Percentiles rank a stretch among this genome's conserved stretches.
Evolutionary conservation across 2,888 invertebrate genomes (phyloP).

Genomic region (Drosophila sordidula): DNA sequence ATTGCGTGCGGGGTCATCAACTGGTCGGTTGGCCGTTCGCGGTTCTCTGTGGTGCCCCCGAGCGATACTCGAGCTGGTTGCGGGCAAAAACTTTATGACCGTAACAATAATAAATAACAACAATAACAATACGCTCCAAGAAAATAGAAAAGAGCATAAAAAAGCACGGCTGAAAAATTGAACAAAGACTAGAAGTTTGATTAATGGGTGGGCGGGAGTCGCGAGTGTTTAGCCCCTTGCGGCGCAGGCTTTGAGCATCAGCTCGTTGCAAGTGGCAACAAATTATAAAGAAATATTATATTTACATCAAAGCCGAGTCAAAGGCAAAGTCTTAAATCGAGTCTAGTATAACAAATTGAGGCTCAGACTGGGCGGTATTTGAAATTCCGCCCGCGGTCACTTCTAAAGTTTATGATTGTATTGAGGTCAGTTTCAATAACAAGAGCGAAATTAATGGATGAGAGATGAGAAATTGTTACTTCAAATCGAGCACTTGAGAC

Average conservation of each 20-base stretch:
- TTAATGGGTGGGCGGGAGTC: conserved; percentile 41
- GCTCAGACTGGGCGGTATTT: conserved; percentile 2
- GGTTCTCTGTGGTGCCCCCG: conserved; percentile 1
- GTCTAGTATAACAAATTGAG: conserved; percentile 24
- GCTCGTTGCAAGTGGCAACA: conserved; percentile 22
- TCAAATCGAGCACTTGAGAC: conserved; percentile 14
- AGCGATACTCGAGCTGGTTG: conserved; percentile 15
- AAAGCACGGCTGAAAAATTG: conserved; percentile 31
- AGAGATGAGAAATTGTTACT: conserved; percentile 28
- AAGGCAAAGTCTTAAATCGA: conserved; percentile 21
- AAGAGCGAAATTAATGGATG: conserved; percentile 24
- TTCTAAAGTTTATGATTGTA: conserved; percentile 16
- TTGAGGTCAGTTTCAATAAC: conserved; percentile 39
- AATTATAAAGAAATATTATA: conserved; percentile 29
- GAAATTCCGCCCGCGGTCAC: conserved; percentile 17
- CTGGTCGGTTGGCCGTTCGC: conserved; percentile 17
- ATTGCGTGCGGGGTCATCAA: conserved; percentile 61
- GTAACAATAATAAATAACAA: conserved; percentile 56
- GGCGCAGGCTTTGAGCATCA: conserved; percentile 28
- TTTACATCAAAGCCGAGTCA: conserved; percentile 26
- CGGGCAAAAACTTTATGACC: conserved; percentile 48
- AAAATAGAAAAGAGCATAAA: conserved; percentile 27
- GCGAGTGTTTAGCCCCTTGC: conserved; percentile 33
- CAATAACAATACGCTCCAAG: conserved; percentile 21
- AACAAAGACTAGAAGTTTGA: conserved; percentile 51